Conservation (phyloP, 2,888 invertebrate genomes). For the Polyommatus icarus region DNA sequence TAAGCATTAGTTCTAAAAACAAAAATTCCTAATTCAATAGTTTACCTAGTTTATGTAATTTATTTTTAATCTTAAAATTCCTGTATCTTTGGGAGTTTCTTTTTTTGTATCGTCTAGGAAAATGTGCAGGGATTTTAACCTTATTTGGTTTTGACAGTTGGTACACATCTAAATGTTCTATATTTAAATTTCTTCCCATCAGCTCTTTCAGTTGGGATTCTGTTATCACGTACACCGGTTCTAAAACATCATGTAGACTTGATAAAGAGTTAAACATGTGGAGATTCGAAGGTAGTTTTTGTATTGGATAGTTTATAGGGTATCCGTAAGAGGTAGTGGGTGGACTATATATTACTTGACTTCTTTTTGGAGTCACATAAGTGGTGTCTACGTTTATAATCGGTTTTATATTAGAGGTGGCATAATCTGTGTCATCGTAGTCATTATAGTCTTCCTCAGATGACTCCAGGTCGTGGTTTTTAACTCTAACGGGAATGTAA, state of each 20-base stretch:
- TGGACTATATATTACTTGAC: slow-evolving; percentile 41
- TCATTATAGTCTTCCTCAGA: slow-evolving; percentile 50
- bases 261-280: slow-evolving; percentile 42
- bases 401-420: slow-evolving; percentile 29
- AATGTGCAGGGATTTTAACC: slow-evolving; percentile 44
- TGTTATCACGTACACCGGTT: slow-evolving; percentile 69
- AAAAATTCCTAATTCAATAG: slow-evolving; percentile 37
- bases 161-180: slow-evolving; percentile 64
- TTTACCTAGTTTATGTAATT: slow-evolving; percentile 56
- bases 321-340: slow-evolving; percentile 34
- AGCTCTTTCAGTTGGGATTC: slow-evolving; percentile 63
- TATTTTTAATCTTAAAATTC: slow-evolving; percentile 49
- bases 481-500: slow-evolving; percentile 39
- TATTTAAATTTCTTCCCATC: slow-evolving; percentile 64
- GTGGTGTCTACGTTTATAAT: slow-evolving; percentile 29
- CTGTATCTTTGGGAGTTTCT: slow-evolving; percentile 49
- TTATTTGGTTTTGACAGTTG: slow-evolving; percentile 51
- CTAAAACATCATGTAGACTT: slow-evolving; percentile 45
- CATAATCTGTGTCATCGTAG: slow-evolving; percentile 43
- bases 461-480: slow-evolving; percentile 46
- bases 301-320: background rate
- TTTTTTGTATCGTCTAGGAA: slow-evolving; percentile 54
- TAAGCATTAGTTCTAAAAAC: background rate
- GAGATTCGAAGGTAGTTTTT: slow-evolving; percentile 39
- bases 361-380: slow-evolving; percentile 7